Percentiles rank a stretch among this genome's conserved stretches.
These are phyloP conservation scores for Peromyscus nudipes DNA, from an alignment of 2,797 vertebrate genomes.

Conservation along the genomic window DNA sequence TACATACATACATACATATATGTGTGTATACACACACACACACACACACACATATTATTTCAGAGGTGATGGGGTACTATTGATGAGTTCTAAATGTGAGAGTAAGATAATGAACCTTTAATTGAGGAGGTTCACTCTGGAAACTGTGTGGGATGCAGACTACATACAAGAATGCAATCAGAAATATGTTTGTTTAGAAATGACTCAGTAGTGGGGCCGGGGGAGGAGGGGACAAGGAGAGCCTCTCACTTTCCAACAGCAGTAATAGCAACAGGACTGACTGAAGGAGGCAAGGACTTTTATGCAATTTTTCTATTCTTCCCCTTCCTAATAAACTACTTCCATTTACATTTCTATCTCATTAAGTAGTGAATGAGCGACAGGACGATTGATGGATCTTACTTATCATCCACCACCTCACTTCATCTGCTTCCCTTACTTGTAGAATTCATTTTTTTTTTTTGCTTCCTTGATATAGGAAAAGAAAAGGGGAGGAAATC, in stretches of 20 bases:
- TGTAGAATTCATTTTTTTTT: constrained; percentile 10
- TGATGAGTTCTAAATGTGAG: neutral
- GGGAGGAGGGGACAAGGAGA: neutral
- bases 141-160: neutral
- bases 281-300: neutral
- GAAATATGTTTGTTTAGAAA: neutral
- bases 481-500: constrained; percentile 6
- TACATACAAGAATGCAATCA: neutral
- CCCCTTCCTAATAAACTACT: neutral
- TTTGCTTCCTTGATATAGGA: neutral
- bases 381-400: neutral
- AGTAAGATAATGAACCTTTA: neutral
- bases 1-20: too few species aligned
- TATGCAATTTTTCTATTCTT: neutral
- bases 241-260: neutral
- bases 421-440: neutral
- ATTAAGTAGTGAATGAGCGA: neutral
- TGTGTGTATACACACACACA: too few species aligned
- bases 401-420: neutral
- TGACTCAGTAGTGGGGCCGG: neutral
- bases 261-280: neutral
- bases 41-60: neutral
- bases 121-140: neutral
- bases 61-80: neutral
- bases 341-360: neutral